phyloP scores from a whole-genome alignment of 2,888 invertebrate genomes.

The Scelioninae gen. 2 region DNA sequence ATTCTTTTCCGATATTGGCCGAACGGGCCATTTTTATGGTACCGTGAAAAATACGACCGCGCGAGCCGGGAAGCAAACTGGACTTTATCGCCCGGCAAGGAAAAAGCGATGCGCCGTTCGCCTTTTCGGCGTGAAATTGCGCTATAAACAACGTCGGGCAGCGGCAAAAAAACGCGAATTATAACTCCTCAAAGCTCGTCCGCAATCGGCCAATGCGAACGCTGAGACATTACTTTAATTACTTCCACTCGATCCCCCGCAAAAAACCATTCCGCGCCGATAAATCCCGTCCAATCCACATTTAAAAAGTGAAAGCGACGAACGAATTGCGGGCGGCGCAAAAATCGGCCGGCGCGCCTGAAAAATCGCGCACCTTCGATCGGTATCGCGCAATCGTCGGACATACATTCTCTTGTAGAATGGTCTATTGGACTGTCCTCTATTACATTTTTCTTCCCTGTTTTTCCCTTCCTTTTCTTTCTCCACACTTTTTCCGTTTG shows the following conservation, averaged over 20 bases:
- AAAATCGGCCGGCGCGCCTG: background rate
- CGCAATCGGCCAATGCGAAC: conserved; percentile 23
- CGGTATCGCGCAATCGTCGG: conserved; percentile 42
- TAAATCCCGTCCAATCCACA: conserved; percentile 19
- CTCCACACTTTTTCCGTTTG: conserved; percentile 4
- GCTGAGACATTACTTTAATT: conserved; percentile 34
- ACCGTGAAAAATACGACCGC: too few species aligned
- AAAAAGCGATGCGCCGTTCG: conserved; percentile 13
- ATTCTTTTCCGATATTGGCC: too few species aligned
- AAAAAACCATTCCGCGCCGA: conserved; percentile 20
- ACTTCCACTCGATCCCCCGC: conserved; percentile 8
- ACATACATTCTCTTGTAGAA: conserved; percentile 27
- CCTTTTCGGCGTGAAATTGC: conserved; percentile 19
- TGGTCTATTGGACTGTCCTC: conserved; percentile 46
- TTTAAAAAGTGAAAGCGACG: conserved; percentile 39
- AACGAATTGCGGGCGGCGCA: conserved; percentile 4
- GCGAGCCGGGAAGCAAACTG: too few species aligned
- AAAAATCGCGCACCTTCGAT: conserved; percentile 38
- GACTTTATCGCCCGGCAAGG: too few species aligned
- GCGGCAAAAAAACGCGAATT: conserved; percentile 7
- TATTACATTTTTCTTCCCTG: conserved; percentile 11
- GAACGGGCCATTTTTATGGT: too few species aligned
- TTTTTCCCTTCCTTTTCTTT: too few species aligned
- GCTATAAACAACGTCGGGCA: conserved; percentile 9
- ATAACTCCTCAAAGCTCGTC: conserved; percentile 32